Conservation (phyloP, 2,113 vertebrate genomes). For the Vicugna pacos region DNA sequence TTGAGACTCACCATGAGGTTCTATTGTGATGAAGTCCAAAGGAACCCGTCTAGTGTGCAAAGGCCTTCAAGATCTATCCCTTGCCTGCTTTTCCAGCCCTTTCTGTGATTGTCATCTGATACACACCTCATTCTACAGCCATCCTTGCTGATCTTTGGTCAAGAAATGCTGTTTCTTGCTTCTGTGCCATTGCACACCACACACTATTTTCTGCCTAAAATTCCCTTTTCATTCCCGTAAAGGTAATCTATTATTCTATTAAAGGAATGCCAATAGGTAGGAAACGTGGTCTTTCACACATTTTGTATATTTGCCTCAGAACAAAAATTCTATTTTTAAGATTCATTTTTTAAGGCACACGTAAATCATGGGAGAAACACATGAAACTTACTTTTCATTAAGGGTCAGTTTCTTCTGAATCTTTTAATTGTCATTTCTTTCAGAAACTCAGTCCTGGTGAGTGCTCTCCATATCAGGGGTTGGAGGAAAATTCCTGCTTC, state of each 20-base stretch:
- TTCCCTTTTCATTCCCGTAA: background rate
- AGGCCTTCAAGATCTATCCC: background rate
- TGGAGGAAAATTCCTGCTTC: background rate
- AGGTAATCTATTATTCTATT: background rate
- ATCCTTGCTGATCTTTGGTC: background rate
- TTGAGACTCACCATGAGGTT: background rate
- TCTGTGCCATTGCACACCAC: background rate
- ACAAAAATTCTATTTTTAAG: background rate
- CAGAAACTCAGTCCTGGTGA: background rate
- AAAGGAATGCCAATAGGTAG: background rate
- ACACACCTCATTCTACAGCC: fast-evolving
- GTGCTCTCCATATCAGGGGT: background rate
- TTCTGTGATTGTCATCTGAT: background rate
- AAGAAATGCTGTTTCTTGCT: background rate
- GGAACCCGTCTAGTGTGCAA: background rate
- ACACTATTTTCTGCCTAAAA: background rate
- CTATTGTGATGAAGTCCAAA: background rate
- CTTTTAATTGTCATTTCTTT: background rate
- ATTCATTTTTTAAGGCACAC: slow-evolving; percentile 19
- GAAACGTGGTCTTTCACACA: background rate
- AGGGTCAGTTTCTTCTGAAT: background rate
- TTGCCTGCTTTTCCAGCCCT: background rate
- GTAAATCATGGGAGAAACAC: background rate
- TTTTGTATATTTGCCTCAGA: slow-evolving; percentile 30
- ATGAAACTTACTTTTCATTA: slow-evolving; percentile 1